These are phyloP conservation scores for Solenopsis fugax DNA, from an alignment of 1,140 invertebrate species.

Conservation along the genomic window DNA sequence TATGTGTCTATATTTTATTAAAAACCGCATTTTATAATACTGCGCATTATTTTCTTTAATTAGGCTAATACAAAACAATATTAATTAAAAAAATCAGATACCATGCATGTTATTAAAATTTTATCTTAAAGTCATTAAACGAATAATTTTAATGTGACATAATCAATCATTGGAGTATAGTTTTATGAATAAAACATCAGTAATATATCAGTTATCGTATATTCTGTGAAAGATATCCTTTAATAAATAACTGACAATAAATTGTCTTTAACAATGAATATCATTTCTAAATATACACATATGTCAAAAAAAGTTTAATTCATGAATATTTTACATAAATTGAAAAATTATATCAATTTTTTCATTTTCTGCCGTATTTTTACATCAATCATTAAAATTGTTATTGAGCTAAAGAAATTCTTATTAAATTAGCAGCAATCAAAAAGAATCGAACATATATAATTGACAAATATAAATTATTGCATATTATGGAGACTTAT, in stretches of 20 bases:
- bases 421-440: not conserved
- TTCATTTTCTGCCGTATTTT: not conserved
- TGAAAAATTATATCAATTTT: slow-evolving; percentile 6
- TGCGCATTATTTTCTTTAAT: slow-evolving; percentile 26
- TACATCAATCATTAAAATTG: not conserved
- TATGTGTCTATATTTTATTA: not conserved
- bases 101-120: slow-evolving; percentile 1
- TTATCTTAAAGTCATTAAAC: slow-evolving; percentile 43
- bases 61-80: not conserved
- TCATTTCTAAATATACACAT: slow-evolving; percentile 9
- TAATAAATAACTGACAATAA: slow-evolving; percentile 36
- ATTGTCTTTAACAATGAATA: slow-evolving; percentile 23
- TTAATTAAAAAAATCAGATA: slow-evolving; percentile 40
- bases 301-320: not conserved
- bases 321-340: not conserved
- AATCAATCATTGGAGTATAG: slow-evolving; percentile 14
- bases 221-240: not conserved
- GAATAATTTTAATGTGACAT: slow-evolving; percentile 20
- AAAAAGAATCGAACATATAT: slow-evolving; percentile 2
- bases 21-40: not conserved
- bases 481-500: no score
- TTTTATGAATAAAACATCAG: slow-evolving; percentile 56
- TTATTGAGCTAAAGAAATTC: not conserved
- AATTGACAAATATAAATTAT: slow-evolving; percentile 1
- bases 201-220: slow-evolving; percentile 35